Evolutionary conservation across 2,113 vertebrate species (phyloP).

Genomic region (Pogona vitticeps): DNA sequence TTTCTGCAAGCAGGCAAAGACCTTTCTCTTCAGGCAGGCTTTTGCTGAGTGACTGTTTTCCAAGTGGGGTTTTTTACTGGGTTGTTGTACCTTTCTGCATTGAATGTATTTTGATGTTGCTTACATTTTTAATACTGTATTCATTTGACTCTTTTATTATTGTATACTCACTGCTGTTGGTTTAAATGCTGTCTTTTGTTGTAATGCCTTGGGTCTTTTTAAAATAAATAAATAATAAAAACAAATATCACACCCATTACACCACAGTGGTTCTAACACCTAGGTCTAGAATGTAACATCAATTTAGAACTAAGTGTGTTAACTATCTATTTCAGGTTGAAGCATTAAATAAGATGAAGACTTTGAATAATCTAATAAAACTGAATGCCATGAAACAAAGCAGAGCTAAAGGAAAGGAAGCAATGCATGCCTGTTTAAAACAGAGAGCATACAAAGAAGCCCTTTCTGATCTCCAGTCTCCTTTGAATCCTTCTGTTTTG

Average conservation of each 20-base stretch:
- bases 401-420: slow-evolving; percentile 92
- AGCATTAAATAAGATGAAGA: slow-evolving; percentile 95
- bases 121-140: too few species aligned
- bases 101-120: too few species aligned
- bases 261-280: not conserved
- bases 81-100: too few species aligned
- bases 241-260: not conserved
- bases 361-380: slow-evolving; percentile 94
- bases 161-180: too few species aligned
- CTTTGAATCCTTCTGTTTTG: slow-evolving; percentile 90
- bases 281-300: not conserved
- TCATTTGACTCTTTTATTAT: too few species aligned
- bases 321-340: slow-evolving; percentile 85
- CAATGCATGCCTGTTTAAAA: slow-evolving; percentile 93
- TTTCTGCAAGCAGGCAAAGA: too few species aligned
- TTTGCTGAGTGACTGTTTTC: too few species aligned
- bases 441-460: slow-evolving; percentile 94
- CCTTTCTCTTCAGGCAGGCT: too few species aligned
- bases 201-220: too few species aligned
- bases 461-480: slow-evolving; percentile 91
- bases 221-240: too few species aligned
- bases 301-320: slow-evolving; percentile 21
- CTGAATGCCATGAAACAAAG: slow-evolving; percentile 90
- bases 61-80: too few species aligned
- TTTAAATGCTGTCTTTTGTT: too few species aligned